These are phyloP conservation scores for Drosophila demipolita DNA, from an alignment of 2,888 invertebrate genomes.

Conservation along the genomic window DNA sequence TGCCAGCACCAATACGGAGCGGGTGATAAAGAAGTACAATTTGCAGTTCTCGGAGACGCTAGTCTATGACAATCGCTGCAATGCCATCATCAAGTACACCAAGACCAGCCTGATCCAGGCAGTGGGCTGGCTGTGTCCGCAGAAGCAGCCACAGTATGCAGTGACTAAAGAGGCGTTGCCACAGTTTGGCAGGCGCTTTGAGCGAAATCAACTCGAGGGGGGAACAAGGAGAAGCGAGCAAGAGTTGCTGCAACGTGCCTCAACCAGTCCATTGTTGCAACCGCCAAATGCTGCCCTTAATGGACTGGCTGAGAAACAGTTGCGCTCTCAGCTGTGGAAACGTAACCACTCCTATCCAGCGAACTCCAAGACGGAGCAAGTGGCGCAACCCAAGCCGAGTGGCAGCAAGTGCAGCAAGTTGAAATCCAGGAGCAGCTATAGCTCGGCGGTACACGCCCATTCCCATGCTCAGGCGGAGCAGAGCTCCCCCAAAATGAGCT, in stretches of 20 bases:
- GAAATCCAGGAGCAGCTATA: background rate
- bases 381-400: background rate
- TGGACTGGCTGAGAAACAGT: constrained; percentile 2
- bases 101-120: background rate
- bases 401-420: constrained; percentile 1
- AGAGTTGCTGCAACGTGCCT: constrained; percentile 30
- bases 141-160: constrained; percentile 17
- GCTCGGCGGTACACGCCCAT: constrained; percentile 37
- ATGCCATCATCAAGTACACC: constrained; percentile 41
- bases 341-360: constrained; percentile 36
- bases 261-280: constrained; percentile 37
- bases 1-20: constrained; percentile 53
- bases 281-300: background rate
- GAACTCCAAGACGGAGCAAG: background rate
- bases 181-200: background rate
- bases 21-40: constrained; percentile 8
- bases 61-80: constrained; percentile 56
- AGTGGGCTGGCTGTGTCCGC: background rate
- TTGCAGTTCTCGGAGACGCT: constrained; percentile 56
- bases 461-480: constrained; percentile 38
- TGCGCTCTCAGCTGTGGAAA: constrained; percentile 32
- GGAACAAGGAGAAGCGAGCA: background rate
- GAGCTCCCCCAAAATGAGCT: constrained; percentile 28
- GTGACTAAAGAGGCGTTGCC: background rate
- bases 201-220: background rate